Percentiles rank a stretch among this genome's conserved stretches.
phyloP scores from a whole-genome alignment of 2,113 vertebrate genomes.

The Tragelaphus strepsiceros region DNA sequence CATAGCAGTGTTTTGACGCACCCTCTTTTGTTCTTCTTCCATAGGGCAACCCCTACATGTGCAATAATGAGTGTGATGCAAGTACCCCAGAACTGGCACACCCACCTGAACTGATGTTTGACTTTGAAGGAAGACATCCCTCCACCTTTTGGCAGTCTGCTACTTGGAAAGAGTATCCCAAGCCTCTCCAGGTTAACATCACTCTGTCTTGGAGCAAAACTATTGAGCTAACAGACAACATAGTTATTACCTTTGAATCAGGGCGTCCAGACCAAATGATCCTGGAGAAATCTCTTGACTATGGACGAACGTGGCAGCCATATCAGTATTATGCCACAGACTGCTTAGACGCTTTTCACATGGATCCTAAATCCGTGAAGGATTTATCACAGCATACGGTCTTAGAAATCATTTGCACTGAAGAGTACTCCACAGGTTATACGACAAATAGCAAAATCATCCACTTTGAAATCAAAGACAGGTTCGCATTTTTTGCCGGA shows the following conservation, averaged over 20 bases:
- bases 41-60: conserved; percentile 99
- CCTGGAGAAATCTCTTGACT: conserved; percentile 97
- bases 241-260: conserved; percentile 97
- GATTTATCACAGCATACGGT: conserved; percentile 94
- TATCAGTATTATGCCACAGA: conserved; percentile 99
- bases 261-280: conserved; percentile 98
- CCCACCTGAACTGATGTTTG: conserved; percentile 97
- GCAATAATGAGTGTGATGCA: conserved; percentile 98
- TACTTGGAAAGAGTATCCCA: conserved; percentile 97
- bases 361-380: conserved; percentile 96
- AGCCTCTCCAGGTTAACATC: conserved; percentile 94
- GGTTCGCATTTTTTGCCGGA: conserved; percentile 97
- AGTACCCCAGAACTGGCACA: conserved; percentile 94
- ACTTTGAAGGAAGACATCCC: conserved; percentile 95
- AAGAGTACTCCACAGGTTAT: conserved; percentile 97
- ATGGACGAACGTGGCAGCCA: conserved; percentile 96
- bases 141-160: conserved; percentile 98
- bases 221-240: conserved; percentile 98
- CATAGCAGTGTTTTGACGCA: not conserved
- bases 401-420: conserved; percentile 99
- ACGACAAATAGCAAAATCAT: conserved; percentile 97
- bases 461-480: conserved; percentile 98
- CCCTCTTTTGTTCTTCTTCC: conserved; percentile 67
- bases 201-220: conserved; percentile 99
- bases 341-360: conserved; percentile 97